These are phyloP conservation scores for Probaryconus sp. DNA, from an alignment of 1,140 invertebrate genomes.

Conservation along the genomic window DNA sequence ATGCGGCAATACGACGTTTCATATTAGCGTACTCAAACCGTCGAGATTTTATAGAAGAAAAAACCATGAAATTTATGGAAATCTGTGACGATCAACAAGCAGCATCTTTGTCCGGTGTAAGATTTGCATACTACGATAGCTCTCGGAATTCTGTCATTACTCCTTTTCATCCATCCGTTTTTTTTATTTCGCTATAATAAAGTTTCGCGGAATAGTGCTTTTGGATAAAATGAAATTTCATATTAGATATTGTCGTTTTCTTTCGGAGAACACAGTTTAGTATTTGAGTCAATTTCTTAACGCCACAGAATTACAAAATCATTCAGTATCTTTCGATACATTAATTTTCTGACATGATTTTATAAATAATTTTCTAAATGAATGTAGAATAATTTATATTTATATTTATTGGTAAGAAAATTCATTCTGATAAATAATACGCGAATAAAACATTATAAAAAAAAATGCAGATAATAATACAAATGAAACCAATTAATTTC, in stretches of 20 bases:
- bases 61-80: constrained; percentile 40
- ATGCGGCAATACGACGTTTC: constrained; percentile 19
- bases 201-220: constrained; percentile 6
- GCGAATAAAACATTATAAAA: too few species aligned
- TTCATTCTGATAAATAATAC: too few species aligned
- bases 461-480: too few species aligned
- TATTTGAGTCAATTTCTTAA: too few species aligned
- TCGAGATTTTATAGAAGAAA: constrained; percentile 31
- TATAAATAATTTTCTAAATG: too few species aligned
- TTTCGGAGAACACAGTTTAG: not conserved
- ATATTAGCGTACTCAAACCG: constrained; percentile 37
- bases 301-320: too few species aligned
- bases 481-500: too few species aligned
- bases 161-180: not conserved
- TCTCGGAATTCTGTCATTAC: constrained; percentile 10
- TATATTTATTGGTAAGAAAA: too few species aligned
- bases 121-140: constrained; percentile 34
- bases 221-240: constrained; percentile 11
- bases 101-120: constrained; percentile 27
- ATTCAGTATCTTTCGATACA: too few species aligned
- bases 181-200: constrained; percentile 15
- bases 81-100: constrained; percentile 31
- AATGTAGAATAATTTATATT: too few species aligned
- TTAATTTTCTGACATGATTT: too few species aligned
- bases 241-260: constrained; percentile 6